Evolutionary conservation across 2,797 vertebrate genomes (phyloP).

Genomic region (Peromyscus melanophrys): DNA sequence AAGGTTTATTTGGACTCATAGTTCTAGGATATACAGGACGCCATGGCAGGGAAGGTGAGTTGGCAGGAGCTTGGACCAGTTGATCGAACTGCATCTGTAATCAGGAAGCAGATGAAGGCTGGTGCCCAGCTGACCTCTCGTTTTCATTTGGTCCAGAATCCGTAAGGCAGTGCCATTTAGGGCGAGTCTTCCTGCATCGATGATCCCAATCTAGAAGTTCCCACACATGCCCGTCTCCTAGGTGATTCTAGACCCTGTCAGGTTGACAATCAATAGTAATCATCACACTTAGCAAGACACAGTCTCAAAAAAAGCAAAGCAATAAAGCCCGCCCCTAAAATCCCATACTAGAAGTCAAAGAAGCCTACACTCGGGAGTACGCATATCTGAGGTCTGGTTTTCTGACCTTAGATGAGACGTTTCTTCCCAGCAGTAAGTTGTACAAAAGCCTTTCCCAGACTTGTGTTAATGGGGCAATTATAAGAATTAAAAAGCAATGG

Average conservation of each 20-base stretch:
- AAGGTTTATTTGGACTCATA: neutral
- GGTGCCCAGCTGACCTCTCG: neutral
- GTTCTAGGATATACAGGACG: neutral
- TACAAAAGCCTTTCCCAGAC: neutral
- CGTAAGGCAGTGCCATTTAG: neutral
- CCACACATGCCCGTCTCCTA: neutral
- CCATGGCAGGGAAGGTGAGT: neutral
- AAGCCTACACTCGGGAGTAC: neutral
- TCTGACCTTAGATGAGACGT: neutral
- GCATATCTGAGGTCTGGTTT: neutral
- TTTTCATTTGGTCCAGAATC: neutral
- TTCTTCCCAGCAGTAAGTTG: conserved; percentile 2
- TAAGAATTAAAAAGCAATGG: conserved; percentile 2
- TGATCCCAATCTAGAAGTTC: neutral
- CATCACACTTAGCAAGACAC: neutral
- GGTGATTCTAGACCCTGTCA: neutral
- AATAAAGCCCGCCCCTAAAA: neutral
- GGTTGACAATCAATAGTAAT: neutral
- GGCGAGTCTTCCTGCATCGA: neutral
- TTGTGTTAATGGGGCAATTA: conserved; percentile 2
- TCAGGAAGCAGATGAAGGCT: neutral
- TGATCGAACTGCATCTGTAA: neutral
- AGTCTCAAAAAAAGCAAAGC: neutral
- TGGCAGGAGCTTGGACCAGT: neutral
- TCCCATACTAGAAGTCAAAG: neutral